Conservation (phyloP, 2,888 invertebrate genomes). For the Cheilosia variabilis region DNA sequence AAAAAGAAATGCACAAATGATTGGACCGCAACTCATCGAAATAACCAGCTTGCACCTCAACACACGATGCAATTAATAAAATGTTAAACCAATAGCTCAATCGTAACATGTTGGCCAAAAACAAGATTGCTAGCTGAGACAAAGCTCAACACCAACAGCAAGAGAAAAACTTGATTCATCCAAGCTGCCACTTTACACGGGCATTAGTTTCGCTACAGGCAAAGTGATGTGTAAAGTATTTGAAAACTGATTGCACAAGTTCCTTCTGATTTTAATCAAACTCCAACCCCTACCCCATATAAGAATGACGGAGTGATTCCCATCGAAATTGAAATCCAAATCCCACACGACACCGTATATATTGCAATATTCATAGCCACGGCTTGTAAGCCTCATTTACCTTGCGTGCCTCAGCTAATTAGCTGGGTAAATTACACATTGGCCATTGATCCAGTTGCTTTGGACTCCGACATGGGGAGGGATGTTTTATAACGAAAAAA, state of each 20-base stretch:
- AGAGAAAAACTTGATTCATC: neutral
- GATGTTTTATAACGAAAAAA: slow-evolving; percentile 17
- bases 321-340: slow-evolving; percentile 24
- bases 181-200: neutral
- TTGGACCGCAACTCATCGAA: neutral
- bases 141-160: neutral
- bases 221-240: slow-evolving; percentile 8
- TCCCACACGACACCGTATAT: slow-evolving; percentile 28
- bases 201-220: slow-evolving; percentile 18
- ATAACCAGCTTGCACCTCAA: slow-evolving; percentile 33
- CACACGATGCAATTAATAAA: slow-evolving; percentile 41
- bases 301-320: too few relatives aligned
- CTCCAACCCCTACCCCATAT: neutral
- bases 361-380: slow-evolving; percentile 43
- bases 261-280: slow-evolving; percentile 4
- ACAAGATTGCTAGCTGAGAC: slow-evolving; percentile 33
- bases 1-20: too few relatives aligned
- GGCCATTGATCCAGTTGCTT: slow-evolving; percentile 47
- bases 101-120: slow-evolving; percentile 41
- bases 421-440: slow-evolving; percentile 36
- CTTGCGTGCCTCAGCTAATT: slow-evolving; percentile 56
- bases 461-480: neutral
- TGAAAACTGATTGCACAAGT: slow-evolving; percentile 29
- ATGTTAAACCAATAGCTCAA: slow-evolving; percentile 37
- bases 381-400: slow-evolving; percentile 33